Base-by-base conservation (phyloP, 2,797 vertebrate species). In the Malurus splendens region DNA sequence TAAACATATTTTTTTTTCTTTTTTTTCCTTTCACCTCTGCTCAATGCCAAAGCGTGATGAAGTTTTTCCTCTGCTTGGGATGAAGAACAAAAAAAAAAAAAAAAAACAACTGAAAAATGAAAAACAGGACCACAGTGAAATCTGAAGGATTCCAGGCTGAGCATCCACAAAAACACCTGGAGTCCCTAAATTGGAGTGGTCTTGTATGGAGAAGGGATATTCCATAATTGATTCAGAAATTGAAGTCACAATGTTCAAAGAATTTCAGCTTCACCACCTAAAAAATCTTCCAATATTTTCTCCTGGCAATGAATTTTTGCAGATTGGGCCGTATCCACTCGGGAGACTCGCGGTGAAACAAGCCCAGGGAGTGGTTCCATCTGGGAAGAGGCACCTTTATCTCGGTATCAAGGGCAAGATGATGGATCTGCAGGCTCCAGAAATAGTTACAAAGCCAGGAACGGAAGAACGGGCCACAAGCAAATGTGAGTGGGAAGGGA, bases 401-500 rank as follows among this genome's bases (percentile, higher is more conserved):
- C 91, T 74, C 1, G 14, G 79, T 47, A 87, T 66, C 79, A 38
- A 88, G 82, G 6, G 66, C 20, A 86, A 39, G 92, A 85, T 87
- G 93, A 94, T 87, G 89, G 93, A 95, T 91, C 91, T 91, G 70
- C 6, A 30, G 66, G 48, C 39, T 81, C 86, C 90, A 91, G 82
- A 62, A 94, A 93, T 94, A 95, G 94, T 39, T 56, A 77, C 93
- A 92, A 62, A 81, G 73, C 84, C 76, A 10, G 93, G 90, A 94
- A 93, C 86, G 84, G 95, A 95, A 95, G 52, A 75, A 82, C 44
- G 47, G 67, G 36, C 74, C 82, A 91, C 76, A 62, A 55, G n/a
- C 86, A 78, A 90, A 81, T 55, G 39, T 4, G 67, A 94, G 73
- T 81, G 70, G 94, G 76, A 94, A 93, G 86, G 84, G 85, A 89